Conservation (phyloP, 2,797 vertebrate species). For the Eulemur coronatus region DNA sequence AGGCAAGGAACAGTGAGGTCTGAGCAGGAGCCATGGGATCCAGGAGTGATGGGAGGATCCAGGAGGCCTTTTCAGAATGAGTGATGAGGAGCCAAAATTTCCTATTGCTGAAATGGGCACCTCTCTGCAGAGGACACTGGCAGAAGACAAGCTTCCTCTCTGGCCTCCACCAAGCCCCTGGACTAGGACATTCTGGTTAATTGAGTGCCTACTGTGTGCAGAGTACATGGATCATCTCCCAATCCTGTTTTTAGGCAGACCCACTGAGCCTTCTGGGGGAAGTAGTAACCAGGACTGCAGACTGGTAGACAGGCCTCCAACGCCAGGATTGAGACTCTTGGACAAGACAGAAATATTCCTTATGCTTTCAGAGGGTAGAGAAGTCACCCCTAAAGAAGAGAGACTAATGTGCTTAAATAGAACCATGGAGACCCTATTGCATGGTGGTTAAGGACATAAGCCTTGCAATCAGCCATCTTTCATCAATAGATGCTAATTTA, state of each 20-base stretch:
- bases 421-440: not conserved
- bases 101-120: not conserved
- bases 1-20: not conserved
- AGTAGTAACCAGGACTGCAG: not conserved
- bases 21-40: not conserved
- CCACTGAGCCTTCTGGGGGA: not conserved
- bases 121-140: not conserved
- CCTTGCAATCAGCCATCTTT: not conserved
- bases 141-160: not conserved
- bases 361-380: not conserved
- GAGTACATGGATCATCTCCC: not conserved
- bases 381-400: not conserved
- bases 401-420: not conserved
- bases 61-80: not conserved
- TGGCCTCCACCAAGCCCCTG: not conserved
- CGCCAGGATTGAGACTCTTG: not conserved
- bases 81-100: not conserved
- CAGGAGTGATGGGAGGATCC: not conserved
- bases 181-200: not conserved
- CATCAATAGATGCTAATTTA: not conserved
- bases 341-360: not conserved
- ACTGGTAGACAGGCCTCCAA: not conserved
- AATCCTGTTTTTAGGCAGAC: not conserved
- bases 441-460: not conserved
- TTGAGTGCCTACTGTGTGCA: not conserved